phyloP scores from a whole-genome alignment of 2,113 vertebrate species.

The Callopanchax toddi region DNA sequence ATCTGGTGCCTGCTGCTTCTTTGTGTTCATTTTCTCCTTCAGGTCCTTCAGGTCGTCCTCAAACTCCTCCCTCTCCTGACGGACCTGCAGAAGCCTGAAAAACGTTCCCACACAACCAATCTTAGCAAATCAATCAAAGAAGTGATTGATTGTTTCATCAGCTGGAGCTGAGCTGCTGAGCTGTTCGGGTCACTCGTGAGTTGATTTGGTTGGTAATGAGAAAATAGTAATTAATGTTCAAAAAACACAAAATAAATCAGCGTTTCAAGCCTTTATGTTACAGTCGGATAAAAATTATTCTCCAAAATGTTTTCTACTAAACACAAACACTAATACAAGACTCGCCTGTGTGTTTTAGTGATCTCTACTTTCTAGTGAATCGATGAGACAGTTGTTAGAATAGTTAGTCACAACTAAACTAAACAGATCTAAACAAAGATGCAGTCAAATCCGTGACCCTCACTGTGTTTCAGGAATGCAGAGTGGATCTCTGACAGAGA shows the following conservation, averaged over 20 bases:
- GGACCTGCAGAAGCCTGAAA: constrained; percentile 87
- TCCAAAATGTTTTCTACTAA: constrained; percentile 6
- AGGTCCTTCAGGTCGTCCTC: constrained; percentile 91
- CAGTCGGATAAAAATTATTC: constrained; percentile 2
- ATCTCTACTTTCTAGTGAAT: too few relatives aligned
- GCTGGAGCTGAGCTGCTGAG: constrained; percentile 7
- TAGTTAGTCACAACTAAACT: constrained; percentile 42
- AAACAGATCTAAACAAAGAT: constrained; percentile 47
- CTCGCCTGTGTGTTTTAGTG: background rate
- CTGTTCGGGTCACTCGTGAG: constrained; percentile 9
- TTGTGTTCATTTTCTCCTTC: constrained; percentile 72
- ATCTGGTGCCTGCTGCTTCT: constrained; percentile 81
- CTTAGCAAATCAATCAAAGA: background rate
- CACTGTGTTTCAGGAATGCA: constrained; percentile 62
- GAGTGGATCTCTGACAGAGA: constrained; percentile 60
- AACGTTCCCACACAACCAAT: background rate
- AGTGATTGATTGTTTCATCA: constrained; percentile 23
- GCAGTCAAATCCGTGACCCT: constrained; percentile 50
- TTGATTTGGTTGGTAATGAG: constrained; percentile 16
- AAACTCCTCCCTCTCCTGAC: constrained; percentile 92
- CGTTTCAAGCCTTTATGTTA: constrained; percentile 6
- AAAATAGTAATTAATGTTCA: constrained; percentile 22
- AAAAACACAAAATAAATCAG: constrained; percentile 31
- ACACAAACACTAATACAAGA: constrained; percentile 36
- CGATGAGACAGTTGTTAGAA: constrained; percentile 39